Conservation (phyloP, 2,888 invertebrate species). For the Apodemia mormo region DNA sequence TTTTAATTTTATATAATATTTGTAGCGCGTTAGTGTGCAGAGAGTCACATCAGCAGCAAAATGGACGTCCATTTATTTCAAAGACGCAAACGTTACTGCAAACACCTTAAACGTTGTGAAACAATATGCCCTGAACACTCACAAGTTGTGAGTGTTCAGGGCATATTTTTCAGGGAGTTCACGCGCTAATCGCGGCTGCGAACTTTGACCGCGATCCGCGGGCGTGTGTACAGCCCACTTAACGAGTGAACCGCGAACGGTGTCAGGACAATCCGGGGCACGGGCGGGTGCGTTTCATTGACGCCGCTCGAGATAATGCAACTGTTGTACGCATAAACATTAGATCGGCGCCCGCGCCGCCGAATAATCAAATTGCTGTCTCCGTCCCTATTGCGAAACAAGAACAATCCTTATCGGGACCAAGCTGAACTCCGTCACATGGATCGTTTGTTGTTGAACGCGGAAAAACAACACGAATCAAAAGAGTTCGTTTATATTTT, state of each 20-base stretch:
- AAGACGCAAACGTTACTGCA: too few relatives aligned
- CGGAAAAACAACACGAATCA: constrained; percentile 24
- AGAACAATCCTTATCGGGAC: constrained; percentile 22
- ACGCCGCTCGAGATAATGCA: constrained; percentile 59
- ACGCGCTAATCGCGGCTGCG: too few relatives aligned
- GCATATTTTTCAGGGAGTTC: too few relatives aligned
- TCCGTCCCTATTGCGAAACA: constrained; percentile 16
- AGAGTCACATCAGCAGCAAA: too few relatives aligned
- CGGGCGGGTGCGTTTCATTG: constrained; percentile 65
- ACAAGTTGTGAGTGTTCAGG: too few relatives aligned
- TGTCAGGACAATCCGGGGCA: constrained; percentile 53
- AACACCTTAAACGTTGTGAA: too few relatives aligned
- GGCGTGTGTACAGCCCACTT: too few relatives aligned
- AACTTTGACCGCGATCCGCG: too few relatives aligned
- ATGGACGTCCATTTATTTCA: too few relatives aligned
- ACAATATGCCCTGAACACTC: too few relatives aligned
- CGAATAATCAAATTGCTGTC: constrained; percentile 35
- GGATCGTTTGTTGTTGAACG: constrained; percentile 14
- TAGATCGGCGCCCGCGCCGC: constrained; percentile 38
- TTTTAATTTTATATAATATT: too few relatives aligned
- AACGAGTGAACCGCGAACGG: constrained; percentile 45
- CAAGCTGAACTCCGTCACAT: constrained; percentile 19
- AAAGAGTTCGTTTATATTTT: constrained; percentile 13
- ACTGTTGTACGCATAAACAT: constrained; percentile 59
- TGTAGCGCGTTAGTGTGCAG: too few relatives aligned